Conservation (phyloP, 2,888 invertebrate genomes). For the Drosophila paranaensis region DNA sequence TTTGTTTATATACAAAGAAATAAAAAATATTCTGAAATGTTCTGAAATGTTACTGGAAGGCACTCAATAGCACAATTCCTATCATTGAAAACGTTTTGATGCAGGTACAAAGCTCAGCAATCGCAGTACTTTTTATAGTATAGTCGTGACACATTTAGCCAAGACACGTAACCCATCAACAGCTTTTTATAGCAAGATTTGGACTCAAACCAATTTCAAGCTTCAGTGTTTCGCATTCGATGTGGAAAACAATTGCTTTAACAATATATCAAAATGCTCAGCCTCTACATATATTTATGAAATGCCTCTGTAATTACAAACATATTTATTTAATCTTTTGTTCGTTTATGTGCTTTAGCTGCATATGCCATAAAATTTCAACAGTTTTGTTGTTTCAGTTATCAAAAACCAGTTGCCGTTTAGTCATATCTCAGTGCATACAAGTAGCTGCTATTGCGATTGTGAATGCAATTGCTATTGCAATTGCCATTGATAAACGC, state of each 20-base stretch:
- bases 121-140: conserved; percentile 32
- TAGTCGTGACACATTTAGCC: conserved; percentile 26
- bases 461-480: conserved; percentile 16
- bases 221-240: background rate
- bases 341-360: background rate
- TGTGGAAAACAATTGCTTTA: background rate
- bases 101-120: background rate
- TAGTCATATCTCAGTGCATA: conserved; percentile 26
- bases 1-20: too few relatives aligned
- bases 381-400: conserved; percentile 44
- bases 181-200: conserved; percentile 19
- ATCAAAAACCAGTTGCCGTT: conserved; percentile 52
- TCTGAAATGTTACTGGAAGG: too few relatives aligned
- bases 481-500: conserved; percentile 35
- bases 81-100: background rate
- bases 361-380: conserved; percentile 34
- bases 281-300: background rate
- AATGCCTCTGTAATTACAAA: conserved; percentile 10
- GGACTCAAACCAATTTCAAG: too few relatives aligned
- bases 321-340: conserved; percentile 3
- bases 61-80: background rate
- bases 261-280: background rate
- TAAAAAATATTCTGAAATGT: too few relatives aligned
- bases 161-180: conserved; percentile 17
- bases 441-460: conserved; percentile 2